Conservation (phyloP, 2,888 invertebrate genomes). For the Luffia ferchaultella region DNA sequence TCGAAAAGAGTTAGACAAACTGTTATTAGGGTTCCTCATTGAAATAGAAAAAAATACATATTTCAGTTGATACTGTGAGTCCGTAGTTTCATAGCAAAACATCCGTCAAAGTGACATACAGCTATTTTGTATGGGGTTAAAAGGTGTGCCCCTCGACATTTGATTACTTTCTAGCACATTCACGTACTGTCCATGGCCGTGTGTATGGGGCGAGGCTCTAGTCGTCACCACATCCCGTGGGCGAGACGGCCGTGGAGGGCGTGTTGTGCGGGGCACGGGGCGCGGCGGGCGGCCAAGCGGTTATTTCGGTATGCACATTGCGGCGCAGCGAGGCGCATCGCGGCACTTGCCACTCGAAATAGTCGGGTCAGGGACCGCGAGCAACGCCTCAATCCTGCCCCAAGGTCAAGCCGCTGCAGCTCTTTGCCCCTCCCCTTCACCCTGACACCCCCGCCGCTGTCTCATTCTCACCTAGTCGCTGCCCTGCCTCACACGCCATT, state of each 20-base stretch:
- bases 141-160: no score
- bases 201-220: background rate
- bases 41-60: no score
- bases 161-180: no score
- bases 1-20: no score
- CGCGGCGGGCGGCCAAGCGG: slow-evolving; percentile 41
- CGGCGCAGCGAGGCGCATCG: slow-evolving; percentile 39
- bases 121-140: no score
- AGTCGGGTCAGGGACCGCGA: slow-evolving; percentile 66
- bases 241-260: slow-evolving; percentile 15
- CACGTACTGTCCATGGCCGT: no score
- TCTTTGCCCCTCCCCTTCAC: slow-evolving; percentile 22
- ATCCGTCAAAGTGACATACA: no score
- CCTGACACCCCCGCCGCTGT: slow-evolving; percentile 13
- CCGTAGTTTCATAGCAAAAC: no score
- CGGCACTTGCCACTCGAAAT: slow-evolving; percentile 64
- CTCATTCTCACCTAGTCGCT: background rate
- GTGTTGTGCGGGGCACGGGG: slow-evolving; percentile 25
- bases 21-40: no score
- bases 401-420: slow-evolving; percentile 60
- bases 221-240: slow-evolving; percentile 36
- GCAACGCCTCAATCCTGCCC: slow-evolving; percentile 58
- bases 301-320: slow-evolving; percentile 67
- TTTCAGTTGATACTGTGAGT: no score
- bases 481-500: background rate